These are phyloP conservation scores for Gymnobelideus leadbeateri DNA, from an alignment of 2,113 vertebrate species.

Conservation along the genomic window DNA sequence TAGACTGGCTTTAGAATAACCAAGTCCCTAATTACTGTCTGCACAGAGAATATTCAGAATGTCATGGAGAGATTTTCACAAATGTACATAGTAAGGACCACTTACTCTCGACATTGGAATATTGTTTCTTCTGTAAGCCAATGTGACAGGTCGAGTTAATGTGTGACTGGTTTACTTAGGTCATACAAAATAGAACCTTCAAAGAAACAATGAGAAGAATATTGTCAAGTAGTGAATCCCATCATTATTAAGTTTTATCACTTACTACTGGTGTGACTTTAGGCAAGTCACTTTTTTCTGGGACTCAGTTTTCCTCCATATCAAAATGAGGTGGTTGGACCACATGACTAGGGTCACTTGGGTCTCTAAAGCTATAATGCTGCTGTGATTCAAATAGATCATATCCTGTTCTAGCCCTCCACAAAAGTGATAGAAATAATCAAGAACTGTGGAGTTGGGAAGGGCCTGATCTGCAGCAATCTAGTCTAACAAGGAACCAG, in stretches of 20 bases:
- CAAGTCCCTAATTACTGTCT: slow-evolving; percentile 42
- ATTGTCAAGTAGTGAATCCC: slow-evolving; percentile 61
- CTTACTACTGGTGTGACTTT: neutral
- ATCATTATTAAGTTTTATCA: slow-evolving; percentile 61
- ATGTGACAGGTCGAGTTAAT: slow-evolving; percentile 1
- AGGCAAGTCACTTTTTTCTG: neutral
- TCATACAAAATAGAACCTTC: neutral
- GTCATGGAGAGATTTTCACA: neutral
- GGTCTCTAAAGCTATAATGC: neutral
- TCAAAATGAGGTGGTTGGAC: neutral
- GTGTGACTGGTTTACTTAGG: slow-evolving; percentile 43
- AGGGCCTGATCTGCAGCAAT: neutral
- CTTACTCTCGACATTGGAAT: neutral
- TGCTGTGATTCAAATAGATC: slow-evolving; percentile 49
- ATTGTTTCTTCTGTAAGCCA: slow-evolving; percentile 49
- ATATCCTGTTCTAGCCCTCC: slow-evolving; percentile 46
- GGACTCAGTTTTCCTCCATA: neutral
- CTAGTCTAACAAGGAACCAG: neutral
- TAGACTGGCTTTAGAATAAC: neutral
- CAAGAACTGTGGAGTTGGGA: neutral
- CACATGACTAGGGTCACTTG: neutral
- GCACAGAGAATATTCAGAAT: slow-evolving; percentile 39
- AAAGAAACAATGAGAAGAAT: slow-evolving; percentile 40
- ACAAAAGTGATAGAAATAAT: slow-evolving; percentile 40
- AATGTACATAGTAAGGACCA: neutral